These are phyloP conservation scores for Chelidonichthys spinosus DNA, from an alignment of 2,797 vertebrate genomes.

Conservation along the genomic window DNA sequence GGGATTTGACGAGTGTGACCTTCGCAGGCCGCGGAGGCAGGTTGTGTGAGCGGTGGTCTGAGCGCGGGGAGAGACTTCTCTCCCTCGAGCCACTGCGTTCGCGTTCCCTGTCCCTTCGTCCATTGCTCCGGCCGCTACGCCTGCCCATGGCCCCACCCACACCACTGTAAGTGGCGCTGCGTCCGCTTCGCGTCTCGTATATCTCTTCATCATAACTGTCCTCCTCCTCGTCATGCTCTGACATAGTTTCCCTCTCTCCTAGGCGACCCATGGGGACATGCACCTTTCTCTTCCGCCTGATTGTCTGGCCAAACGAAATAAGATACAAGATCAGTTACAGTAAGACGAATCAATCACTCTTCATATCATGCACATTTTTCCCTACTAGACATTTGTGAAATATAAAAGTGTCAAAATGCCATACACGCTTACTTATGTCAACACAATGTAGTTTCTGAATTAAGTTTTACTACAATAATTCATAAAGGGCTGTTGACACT, in stretches of 20 bases:
- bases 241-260: constrained; percentile 92
- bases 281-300: constrained; percentile 96
- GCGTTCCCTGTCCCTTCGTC: constrained; percentile 80
- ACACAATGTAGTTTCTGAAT: neutral
- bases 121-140: constrained; percentile 83
- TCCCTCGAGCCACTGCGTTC: constrained; percentile 94
- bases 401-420: neutral
- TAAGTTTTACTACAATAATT: neutral
- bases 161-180: constrained; percentile 84
- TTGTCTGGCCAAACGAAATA: constrained; percentile 86
- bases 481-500: constrained; percentile 72
- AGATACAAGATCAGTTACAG: constrained; percentile 23
- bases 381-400: neutral
- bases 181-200: constrained; percentile 88
- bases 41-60: constrained; percentile 92
- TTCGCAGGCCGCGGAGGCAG: constrained; percentile 94
- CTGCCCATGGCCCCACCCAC: constrained; percentile 87
- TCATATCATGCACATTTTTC: neutral
- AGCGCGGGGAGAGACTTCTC: constrained; percentile 93
- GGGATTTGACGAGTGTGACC: constrained; percentile 96
- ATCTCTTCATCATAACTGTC: constrained; percentile 98
- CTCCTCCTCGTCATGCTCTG: constrained; percentile 95
- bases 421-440: neutral
- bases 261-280: constrained; percentile 92
- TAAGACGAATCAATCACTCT: constrained; percentile 24